These are phyloP conservation scores for Drosophila guanche DNA, from an alignment of 1,140 invertebrate species.

Conservation along the genomic window DNA sequence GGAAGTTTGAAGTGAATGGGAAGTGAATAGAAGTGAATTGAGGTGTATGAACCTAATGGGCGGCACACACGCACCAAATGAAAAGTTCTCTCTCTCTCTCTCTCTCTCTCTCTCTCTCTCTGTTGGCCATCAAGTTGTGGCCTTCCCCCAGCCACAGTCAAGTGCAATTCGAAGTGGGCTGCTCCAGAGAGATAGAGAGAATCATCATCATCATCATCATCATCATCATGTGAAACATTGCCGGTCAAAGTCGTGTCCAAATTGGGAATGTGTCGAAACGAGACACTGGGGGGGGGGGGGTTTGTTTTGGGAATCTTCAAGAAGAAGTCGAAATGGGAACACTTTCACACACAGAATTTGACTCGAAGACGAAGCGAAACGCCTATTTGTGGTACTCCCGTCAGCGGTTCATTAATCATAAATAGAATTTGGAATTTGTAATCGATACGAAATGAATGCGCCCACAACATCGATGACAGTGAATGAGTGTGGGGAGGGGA, in stretches of 20 bases:
- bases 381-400: neutral
- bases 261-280: conserved; percentile 35
- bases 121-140: conserved; percentile 15
- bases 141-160: conserved; percentile 16
- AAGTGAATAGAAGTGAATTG: conserved; percentile 1
- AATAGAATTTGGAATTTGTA: conserved; percentile 24
- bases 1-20: neutral
- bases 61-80: conserved; percentile 35
- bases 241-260: conserved; percentile 1
- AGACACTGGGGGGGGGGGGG: conserved; percentile 40
- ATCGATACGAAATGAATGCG: conserved; percentile 16
- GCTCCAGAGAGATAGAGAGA: neutral
- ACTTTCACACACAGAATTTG: conserved; percentile 61
- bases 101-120: neutral
- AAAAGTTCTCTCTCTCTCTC: conserved; percentile 9
- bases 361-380: conserved; percentile 7
- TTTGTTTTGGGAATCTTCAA: conserved; percentile 1
- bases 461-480: no score
- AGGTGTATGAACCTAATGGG: conserved; percentile 38
- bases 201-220: conserved; percentile 2
- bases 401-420: conserved; percentile 30
- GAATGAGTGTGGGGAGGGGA: no score
- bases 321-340: conserved; percentile 65
- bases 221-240: no score
- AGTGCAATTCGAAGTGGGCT: conserved; percentile 21